Evolutionary conservation across 2,113 vertebrate genomes (phyloP).

Genomic region (Panthera uncia): DNA sequence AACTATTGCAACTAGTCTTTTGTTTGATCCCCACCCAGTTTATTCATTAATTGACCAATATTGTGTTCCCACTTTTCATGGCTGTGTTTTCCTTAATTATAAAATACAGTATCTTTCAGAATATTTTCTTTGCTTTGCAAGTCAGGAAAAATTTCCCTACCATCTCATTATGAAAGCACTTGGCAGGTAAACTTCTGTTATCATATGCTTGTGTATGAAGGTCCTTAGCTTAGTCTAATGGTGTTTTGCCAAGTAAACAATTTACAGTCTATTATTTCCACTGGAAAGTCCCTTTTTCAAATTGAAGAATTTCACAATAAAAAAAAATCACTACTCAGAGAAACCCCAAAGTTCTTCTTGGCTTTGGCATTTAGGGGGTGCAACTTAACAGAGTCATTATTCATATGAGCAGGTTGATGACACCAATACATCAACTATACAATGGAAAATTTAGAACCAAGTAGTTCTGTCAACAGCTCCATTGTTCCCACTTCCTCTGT

Average conservation of each 20-base stretch:
- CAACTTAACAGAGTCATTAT: constrained; percentile 44
- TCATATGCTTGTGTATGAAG: constrained; percentile 43
- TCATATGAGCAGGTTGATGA: constrained; percentile 13
- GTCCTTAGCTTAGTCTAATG: constrained; percentile 64
- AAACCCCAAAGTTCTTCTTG: constrained; percentile 52
- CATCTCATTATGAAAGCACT: constrained; percentile 56
- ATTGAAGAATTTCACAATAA: constrained; percentile 66
- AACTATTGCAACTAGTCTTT: not conserved
- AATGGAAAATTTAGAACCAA: constrained; percentile 45
- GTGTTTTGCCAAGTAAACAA: constrained; percentile 78
- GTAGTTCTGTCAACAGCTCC: constrained; percentile 8
- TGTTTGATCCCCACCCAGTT: not conserved
- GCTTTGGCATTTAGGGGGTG: constrained; percentile 41
- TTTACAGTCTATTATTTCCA: constrained; percentile 77
- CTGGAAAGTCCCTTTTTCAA: constrained; percentile 77
- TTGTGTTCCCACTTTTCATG: not conserved
- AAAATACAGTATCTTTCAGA: constrained; percentile 23
- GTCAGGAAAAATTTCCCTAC: constrained; percentile 56
- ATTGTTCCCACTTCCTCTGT: constrained; percentile 9
- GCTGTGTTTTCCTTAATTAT: constrained; percentile 3
- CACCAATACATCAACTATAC: constrained; percentile 40
- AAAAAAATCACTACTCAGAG: constrained; percentile 40
- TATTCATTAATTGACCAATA: not conserved
- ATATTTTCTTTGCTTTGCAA: constrained; percentile 39
- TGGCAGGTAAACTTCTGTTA: constrained; percentile 72